These are phyloP conservation scores for Orientallactaga sibirica DNA, from an alignment of 2,797 vertebrate species.

Conservation along the genomic window DNA sequence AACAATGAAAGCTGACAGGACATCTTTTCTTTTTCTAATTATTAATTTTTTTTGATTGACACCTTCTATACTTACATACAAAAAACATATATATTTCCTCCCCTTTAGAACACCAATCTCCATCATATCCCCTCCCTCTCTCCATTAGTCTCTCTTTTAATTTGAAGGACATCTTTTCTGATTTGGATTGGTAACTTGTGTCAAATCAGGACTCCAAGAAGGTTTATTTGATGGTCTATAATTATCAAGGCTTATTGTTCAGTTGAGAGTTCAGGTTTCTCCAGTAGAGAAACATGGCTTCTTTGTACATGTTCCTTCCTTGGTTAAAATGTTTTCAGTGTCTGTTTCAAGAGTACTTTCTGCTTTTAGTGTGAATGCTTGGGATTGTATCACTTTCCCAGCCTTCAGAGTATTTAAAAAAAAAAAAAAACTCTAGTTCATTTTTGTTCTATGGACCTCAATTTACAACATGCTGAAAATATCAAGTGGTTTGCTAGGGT, in stretches of 20 bases:
- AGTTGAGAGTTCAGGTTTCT: conserved; percentile 53
- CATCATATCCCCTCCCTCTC: no score
- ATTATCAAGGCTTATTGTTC: not conserved
- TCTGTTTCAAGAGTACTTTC: conserved; percentile 16
- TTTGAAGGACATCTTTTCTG: not conserved
- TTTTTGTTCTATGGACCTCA: conserved; percentile 47
- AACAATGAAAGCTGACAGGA: not conserved
- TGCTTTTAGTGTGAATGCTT: conserved; percentile 31
- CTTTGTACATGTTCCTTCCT: not conserved
- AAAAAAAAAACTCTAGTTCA: not conserved
- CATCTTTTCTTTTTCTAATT: not conserved
- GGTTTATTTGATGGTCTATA: conserved; percentile 31
- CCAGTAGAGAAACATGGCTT: conserved; percentile 12
- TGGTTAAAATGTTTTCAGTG: conserved; percentile 12
- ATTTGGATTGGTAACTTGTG: conserved; percentile 1
- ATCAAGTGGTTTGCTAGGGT: not conserved
- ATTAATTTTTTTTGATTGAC: no score
- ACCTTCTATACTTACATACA: no score
- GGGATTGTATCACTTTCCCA: conserved; percentile 6
- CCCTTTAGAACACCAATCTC: no score
- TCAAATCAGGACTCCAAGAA: conserved; percentile 49
- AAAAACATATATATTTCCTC: no score
- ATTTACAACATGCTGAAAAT: conserved; percentile 20
- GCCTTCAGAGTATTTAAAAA: not conserved
- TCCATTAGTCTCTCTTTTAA: no score